Base-by-base conservation (phyloP, 2,797 vertebrate genomes). In the Gymnocypris eckloni region DNA sequence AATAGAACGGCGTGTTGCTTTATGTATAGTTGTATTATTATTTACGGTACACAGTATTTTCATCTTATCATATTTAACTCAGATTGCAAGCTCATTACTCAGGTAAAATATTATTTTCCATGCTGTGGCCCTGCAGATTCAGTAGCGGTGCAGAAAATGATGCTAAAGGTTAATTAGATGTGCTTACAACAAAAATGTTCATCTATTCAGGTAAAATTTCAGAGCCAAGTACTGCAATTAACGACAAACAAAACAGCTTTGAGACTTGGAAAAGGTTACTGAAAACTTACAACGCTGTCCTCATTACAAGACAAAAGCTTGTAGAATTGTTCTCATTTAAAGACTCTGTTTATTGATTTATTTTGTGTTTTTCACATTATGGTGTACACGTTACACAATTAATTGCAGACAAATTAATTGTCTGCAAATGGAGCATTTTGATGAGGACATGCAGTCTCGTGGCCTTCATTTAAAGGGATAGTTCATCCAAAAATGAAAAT, bases 261-360 rank as follows among this genome's bases (percentile, higher is more conserved):
- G 78, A 64, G 41, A 79, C 59, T 66, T 79, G 41, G 78, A 48
- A 79, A 79, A 45, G 25, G 56, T 79, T 48, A n/a, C 39, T 11
- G 4, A 45, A 61, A 25, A 64, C 37, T 1, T 56, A 39, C 28
- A 37, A 76, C 56, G 22, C 12, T 61, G 13, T 61, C 54, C 54
- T 25, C 54, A 18, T 78, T 78, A 61, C 37, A 18, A 61, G 20
- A 59, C 50, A 56, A 59, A 41, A 25, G 22, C 3, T 25, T 78
- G 37, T 52, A 52, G 48, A 20, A 75, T 28, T 75, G 48, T 16
- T 22, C 12, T 22, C 37, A 22, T 41, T 22, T 43, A 39, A 70
- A 70, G 37, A 70, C 67, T 22, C 4, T 0, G 37, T 66, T 37
- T 16, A 33, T 66, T 66, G 64, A 66, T 70, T 70, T 41, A 13